Evolutionary conservation across 2,113 vertebrate species (phyloP), one percentile per base, ranked within the genome.

Genomic region (Nothocercus julius): DNA sequence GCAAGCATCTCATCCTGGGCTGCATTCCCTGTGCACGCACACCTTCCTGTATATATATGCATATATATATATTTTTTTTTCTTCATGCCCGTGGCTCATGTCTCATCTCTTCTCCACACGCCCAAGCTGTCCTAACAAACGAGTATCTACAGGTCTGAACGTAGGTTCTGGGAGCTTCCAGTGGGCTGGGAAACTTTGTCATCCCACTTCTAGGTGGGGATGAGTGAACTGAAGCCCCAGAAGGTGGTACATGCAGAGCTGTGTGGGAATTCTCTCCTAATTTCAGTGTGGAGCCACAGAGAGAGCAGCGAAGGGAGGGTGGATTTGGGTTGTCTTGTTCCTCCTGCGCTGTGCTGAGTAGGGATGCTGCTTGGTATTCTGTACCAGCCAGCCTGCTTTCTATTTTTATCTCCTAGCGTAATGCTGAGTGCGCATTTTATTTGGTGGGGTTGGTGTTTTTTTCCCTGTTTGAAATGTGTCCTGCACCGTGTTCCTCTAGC

Each of bases 361-460:
- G 62, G 66, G 76, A 28, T 28, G 54, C 94, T 96, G 85, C 49
- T 93, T 95, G 78, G 10, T 85, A 90, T 92, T 89, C 96, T 64
- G 75, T 58, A 51, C 92, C 80, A 93, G 94, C 89, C 73, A 82
- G 82, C 42, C 93, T 63, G 66, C 68, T 59, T 82, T 77, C 93
- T 97, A 96, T 97, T 97, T 97, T 96, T 97, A 91, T 74, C 91
- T 75, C 36, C 82, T 67, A 16, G 56, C 51, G 25, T 34, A 87
- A 56, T 93, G 95, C 96, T 96, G 95, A 97, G 76, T 66, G 82
- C 85, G 95, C 90, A 49, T 8, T 95, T 97, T 86, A 42, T 66
- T 88, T 82, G 47, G 91, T 44, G 84, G 87, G 88, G 86, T 9
- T 47, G 5, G n/a, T 51, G 40, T 51, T 59, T 77, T 63, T 82